A percentile compares a stretch with the other conserved stretches of the same genome.
These are phyloP conservation scores for Onychostruthus taczanowskii DNA, from an alignment of 2,113 vertebrate species.

Conservation along the genomic window DNA sequence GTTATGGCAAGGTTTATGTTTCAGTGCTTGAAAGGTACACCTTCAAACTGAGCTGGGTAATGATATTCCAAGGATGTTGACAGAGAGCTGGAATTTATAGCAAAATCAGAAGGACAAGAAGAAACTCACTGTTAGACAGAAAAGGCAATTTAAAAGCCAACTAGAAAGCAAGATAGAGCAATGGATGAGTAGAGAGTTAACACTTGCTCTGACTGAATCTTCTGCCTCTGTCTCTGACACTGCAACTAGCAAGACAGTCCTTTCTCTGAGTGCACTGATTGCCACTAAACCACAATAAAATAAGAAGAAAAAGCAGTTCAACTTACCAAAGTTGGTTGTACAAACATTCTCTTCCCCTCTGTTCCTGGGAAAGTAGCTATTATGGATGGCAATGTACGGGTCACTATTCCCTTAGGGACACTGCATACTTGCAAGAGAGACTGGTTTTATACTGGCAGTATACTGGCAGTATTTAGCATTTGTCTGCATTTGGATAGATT, in stretches of 20 bases:
- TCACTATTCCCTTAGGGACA: constrained; percentile 56
- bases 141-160: background rate
- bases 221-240: background rate
- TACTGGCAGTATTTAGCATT: constrained; percentile 31
- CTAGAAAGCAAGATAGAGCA: background rate
- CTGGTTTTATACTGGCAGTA: constrained; percentile 53
- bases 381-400: background rate
- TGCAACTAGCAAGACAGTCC: background rate
- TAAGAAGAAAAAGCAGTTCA: constrained; percentile 23
- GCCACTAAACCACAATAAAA: constrained; percentile 8
- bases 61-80: background rate
- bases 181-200: background rate
- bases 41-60: background rate
- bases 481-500: constrained; percentile 32
- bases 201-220: background rate
- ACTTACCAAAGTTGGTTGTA: constrained; percentile 24
- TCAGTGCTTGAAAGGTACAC: background rate
- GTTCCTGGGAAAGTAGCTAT: constrained; percentile 39
- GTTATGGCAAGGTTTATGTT: background rate
- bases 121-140: background rate
- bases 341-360: constrained; percentile 38
- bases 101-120: background rate
- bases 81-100: background rate
- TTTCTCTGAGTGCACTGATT: background rate
- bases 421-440: constrained; percentile 28